phyloP scores from a whole-genome alignment of 1,140 invertebrate genomes.

The Campoletis sonorensis region DNA sequence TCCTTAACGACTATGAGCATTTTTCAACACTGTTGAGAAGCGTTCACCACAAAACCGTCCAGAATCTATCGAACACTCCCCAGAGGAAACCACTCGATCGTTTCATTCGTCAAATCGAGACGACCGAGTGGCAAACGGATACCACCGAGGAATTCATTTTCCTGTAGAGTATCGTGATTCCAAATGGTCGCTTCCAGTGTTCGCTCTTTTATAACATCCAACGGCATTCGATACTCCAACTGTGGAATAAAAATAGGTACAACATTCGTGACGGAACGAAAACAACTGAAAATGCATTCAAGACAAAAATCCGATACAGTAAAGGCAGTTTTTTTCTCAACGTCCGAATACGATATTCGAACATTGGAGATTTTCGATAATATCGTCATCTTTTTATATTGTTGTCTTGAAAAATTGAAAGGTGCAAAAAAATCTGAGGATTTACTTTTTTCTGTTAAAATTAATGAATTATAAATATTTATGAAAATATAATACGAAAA shows the following conservation, averaged over 20 bases:
- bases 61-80: slow-evolving; percentile 75
- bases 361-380: too few relatives aligned
- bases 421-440: too few relatives aligned
- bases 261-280: too few relatives aligned
- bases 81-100: slow-evolving; percentile 87
- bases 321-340: too few relatives aligned
- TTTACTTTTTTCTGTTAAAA: too few relatives aligned
- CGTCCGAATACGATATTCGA: too few relatives aligned
- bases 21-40: slow-evolving; percentile 19
- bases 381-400: too few relatives aligned
- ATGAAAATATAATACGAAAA: too few relatives aligned
- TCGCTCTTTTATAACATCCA: slow-evolving; percentile 86
- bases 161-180: slow-evolving; percentile 96
- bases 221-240: slow-evolving; percentile 91
- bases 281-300: too few relatives aligned
- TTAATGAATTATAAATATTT: too few relatives aligned
- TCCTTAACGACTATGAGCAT: slow-evolving; percentile 44
- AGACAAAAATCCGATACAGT: too few relatives aligned
- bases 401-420: too few relatives aligned
- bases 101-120: slow-evolving; percentile 86
- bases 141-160: slow-evolving; percentile 96
- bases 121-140: slow-evolving; percentile 85
- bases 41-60: neutral
- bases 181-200: slow-evolving; percentile 94
- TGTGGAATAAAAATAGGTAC: slow-evolving; percentile 67